Base-by-base conservation (phyloP, 2,888 invertebrate genomes). In the Yponomeuta malinellus region DNA sequence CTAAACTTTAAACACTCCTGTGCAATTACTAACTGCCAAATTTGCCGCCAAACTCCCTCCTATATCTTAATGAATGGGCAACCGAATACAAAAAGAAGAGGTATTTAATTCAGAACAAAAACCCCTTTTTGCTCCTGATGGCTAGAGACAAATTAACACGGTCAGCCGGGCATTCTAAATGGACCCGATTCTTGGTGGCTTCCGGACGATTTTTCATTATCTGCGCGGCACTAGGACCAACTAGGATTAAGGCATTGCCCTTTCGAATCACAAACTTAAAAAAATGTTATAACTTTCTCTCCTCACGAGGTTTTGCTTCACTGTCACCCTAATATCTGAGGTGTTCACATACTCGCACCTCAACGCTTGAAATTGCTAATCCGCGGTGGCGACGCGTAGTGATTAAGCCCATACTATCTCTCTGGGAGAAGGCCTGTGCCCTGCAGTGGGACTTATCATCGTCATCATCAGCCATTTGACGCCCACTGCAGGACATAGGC, bases 181-280 rank as follows among this genome's bases (percentile, higher is more conserved):
- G 72, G 74, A 73, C 76, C 74, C 77, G 77, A 77, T 77, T 79
- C 79, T 78, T 77, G 76, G 78, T 76, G 79, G 78, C 79, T 86
- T 89, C 86, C 89, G 85, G 83, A 72, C 83, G 81, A 89, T 90
- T 90, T 90, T 90, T 90, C 89, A 89, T 88, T 85, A 88, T 86
- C 68, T 64, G 67, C 43, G 9, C 29, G 10, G 4, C 5, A 6
- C 10, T 64, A 23, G 29, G 10, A 67, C 37, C 67, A 15, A n/a
- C 43, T 15, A 8, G 64, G 10, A 23, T 23, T 2, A 3, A 5
- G 3, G 52, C 12, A 15, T 15, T 59, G 52, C 52, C 52, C 52
- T n/a, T 31, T 9, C 10, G 9, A 8, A 31, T 65, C 3, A 12
- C 31, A 65, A 10, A 29, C 29, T 29, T 64, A 10, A 64, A 64